A percentile compares a stretch with the other conserved stretches of the same genome.
Evolutionary conservation across 2,888 invertebrate species (phyloP).

Genomic region (Tachina lurida): DNA sequence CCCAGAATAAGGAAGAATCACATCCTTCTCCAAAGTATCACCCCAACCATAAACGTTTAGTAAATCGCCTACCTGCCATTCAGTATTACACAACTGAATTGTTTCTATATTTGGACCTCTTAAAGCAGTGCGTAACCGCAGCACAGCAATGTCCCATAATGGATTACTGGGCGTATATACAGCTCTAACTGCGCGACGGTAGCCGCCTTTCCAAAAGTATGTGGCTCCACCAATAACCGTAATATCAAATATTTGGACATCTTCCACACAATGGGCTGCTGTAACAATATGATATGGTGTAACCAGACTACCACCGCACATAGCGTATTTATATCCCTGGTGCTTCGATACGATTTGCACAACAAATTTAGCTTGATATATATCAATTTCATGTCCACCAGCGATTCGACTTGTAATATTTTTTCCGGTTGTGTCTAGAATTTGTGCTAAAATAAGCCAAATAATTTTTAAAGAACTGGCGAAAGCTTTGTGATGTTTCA

Average conservation of each 20-base stretch:
- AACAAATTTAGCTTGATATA: slow-evolving; percentile 14
- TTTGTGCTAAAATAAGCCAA: neutral
- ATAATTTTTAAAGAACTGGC: neutral
- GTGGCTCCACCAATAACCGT: slow-evolving; percentile 16
- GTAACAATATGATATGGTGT: slow-evolving; percentile 11
- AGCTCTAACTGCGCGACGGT: neutral
- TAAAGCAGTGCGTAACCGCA: neutral
- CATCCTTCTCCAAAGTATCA: neutral
- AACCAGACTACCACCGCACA: slow-evolving; percentile 19
- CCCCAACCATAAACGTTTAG: slow-evolving; percentile 33
- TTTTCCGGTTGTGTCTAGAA: neutral
- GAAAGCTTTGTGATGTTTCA: neutral
- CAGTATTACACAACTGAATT: neutral
- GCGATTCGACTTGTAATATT: neutral
- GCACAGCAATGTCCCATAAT: neutral
- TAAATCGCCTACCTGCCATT: neutral
- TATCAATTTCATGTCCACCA: neutral
- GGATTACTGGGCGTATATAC: neutral
- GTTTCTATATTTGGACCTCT: neutral
- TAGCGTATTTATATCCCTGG: neutral
- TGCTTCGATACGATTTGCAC: neutral
- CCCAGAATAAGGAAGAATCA: too few species aligned
- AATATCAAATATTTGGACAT: neutral
- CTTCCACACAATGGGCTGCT: slow-evolving; percentile 9
- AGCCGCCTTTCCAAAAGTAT: neutral